Evolutionary conservation across 2,113 vertebrate species (phyloP).

Genomic region (Sinosuthora webbiana): DNA sequence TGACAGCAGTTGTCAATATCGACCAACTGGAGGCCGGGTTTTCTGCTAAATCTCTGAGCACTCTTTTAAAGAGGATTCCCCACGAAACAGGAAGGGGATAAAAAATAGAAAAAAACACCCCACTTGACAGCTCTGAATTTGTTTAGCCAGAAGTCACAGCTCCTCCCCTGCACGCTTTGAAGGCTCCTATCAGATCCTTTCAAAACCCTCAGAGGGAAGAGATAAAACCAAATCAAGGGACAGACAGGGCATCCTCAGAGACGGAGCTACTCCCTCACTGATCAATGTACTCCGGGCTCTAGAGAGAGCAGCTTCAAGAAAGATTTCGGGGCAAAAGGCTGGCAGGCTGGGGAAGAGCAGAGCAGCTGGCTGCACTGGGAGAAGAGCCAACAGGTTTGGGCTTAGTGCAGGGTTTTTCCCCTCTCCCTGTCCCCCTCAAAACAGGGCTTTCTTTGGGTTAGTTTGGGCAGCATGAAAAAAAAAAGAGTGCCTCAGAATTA

Average conservation of each 20-base stretch:
- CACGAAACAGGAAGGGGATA: background rate
- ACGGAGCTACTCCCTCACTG: background rate
- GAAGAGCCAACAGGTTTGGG: background rate
- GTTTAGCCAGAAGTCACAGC: constrained; percentile 4
- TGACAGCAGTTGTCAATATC: constrained; percentile 25
- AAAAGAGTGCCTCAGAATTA: background rate
- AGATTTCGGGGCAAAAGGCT: background rate
- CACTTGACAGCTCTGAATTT: background rate
- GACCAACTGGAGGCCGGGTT: background rate
- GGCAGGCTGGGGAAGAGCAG: background rate
- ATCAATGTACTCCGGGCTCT: background rate
- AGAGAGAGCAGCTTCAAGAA: accelerated
- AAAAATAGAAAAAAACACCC: background rate
- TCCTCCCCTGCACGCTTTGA: background rate
- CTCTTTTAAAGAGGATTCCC: constrained; percentile 1
- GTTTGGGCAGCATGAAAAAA: background rate
- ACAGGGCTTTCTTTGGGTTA: background rate
- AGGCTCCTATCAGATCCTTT: constrained; percentile 15
- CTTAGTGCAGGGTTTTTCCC: background rate
- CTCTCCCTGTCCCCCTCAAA: background rate
- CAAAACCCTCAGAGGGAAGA: background rate
- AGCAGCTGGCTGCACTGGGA: background rate
- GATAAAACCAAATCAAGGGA: background rate
- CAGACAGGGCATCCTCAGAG: background rate
- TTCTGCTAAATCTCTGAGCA: background rate